Evolutionary conservation across 2,888 invertebrate genomes (phyloP).

Genomic region (Cheilosia scutellata): DNA sequence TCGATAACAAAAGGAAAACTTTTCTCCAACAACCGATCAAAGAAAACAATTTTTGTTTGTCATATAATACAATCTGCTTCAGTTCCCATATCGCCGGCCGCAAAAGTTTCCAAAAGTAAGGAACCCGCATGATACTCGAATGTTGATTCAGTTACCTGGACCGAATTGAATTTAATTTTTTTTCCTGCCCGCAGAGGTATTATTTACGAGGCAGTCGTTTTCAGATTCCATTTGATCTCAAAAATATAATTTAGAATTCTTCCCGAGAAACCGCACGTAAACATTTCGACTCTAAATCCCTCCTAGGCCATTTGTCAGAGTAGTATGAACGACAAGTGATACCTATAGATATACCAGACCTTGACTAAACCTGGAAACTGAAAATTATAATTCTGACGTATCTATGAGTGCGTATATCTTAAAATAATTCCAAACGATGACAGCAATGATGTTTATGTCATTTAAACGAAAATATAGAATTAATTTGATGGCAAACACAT

Average conservation of each 20-base stretch:
- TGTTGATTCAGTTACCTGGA: background rate
- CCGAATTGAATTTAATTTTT: background rate
- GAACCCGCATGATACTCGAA: background rate
- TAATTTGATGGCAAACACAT: background rate
- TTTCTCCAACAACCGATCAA: background rate
- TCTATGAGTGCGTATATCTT: background rate
- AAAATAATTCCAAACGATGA: background rate
- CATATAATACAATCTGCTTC: too few species aligned
- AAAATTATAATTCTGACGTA: background rate
- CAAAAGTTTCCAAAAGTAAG: background rate
- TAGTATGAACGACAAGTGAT: background rate
- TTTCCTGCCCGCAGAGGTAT: background rate
- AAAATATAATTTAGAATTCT: background rate
- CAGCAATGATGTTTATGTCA: background rate
- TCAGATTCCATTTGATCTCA: background rate
- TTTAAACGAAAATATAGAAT: constrained; percentile 1
- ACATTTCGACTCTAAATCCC: constrained; percentile 1
- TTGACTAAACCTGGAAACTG: background rate
- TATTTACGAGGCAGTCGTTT: background rate
- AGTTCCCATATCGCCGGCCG: too few species aligned
- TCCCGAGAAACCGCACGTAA: background rate
- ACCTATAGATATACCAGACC: background rate
- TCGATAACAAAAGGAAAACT: background rate
- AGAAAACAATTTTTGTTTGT: too few species aligned
- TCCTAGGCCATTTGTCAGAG: background rate